Conservation (phyloP, 2,888 invertebrate species). For the Pycnomerus fuliginosus region DNA sequence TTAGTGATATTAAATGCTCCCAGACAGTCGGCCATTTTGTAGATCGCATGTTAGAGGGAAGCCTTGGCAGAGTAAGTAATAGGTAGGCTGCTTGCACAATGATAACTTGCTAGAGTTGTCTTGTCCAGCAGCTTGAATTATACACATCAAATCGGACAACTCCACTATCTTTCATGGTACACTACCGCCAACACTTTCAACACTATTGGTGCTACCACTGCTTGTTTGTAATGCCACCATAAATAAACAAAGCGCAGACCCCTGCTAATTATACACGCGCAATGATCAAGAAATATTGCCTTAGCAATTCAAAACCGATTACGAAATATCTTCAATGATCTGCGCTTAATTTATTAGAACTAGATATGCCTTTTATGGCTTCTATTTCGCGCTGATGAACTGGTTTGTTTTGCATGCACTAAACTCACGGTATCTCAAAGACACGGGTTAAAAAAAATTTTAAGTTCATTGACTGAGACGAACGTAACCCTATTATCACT, state of each 20-base stretch:
- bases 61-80: constrained; percentile 38
- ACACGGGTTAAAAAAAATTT: too few species aligned
- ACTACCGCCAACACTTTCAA: too few species aligned
- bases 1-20: constrained; percentile 40
- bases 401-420: too few species aligned
- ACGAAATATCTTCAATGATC: constrained; percentile 12
- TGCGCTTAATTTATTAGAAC: too few species aligned
- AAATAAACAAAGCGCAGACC: constrained; percentile 20
- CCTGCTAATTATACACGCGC: constrained; percentile 18
- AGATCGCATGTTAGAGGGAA: constrained; percentile 38
- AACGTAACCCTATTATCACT: too few species aligned
- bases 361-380: too few species aligned
- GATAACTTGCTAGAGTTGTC: constrained; percentile 36
- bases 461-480: too few species aligned
- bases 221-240: constrained; percentile 11
- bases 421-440: too few species aligned
- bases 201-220: too few species aligned
- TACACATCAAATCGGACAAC: constrained; percentile 20
- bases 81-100: constrained; percentile 39
- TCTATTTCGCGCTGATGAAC: too few species aligned
- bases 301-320: constrained; percentile 13
- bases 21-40: constrained; percentile 44
- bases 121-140: constrained; percentile 15
- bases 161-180: too few species aligned
- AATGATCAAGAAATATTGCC: constrained; percentile 17